Evolutionary conservation across 2,113 vertebrate species (phyloP).

Genomic region (Pachycephala philippinensis): DNA sequence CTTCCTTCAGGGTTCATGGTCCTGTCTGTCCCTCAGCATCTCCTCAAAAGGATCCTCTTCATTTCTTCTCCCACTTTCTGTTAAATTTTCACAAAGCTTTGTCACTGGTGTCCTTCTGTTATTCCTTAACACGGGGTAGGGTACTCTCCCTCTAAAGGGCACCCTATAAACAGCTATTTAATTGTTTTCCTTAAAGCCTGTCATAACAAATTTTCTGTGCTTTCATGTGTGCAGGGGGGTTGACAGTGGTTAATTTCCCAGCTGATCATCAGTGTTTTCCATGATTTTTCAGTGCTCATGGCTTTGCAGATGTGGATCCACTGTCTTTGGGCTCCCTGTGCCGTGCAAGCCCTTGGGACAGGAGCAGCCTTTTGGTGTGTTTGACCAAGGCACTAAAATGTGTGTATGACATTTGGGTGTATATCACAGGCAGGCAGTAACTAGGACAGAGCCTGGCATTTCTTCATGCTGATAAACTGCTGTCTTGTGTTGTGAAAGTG

Average conservation of each 20-base stretch:
- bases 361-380: not conserved
- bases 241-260: not conserved
- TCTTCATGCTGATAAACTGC: not conserved
- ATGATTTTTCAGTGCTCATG: not conserved
- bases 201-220: not conserved
- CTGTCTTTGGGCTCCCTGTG: not conserved
- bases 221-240: not conserved
- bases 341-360: not conserved
- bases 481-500: not conserved
- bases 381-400: not conserved
- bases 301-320: not conserved
- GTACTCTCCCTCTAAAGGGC: not conserved
- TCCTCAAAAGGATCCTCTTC: not conserved
- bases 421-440: not conserved
- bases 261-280: not conserved
- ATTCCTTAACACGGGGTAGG: not conserved
- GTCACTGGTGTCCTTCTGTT: not conserved
- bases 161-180: not conserved
- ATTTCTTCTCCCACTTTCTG: not conserved
- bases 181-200: not conserved
- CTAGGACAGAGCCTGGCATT: not conserved
- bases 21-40: not conserved
- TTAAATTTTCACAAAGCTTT: not conserved
- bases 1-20: not conserved
- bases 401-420: not conserved